These are phyloP conservation scores for Ageneiosus marmoratus DNA, from an alignment of 2,113 vertebrate genomes.

Conservation along the genomic window DNA sequence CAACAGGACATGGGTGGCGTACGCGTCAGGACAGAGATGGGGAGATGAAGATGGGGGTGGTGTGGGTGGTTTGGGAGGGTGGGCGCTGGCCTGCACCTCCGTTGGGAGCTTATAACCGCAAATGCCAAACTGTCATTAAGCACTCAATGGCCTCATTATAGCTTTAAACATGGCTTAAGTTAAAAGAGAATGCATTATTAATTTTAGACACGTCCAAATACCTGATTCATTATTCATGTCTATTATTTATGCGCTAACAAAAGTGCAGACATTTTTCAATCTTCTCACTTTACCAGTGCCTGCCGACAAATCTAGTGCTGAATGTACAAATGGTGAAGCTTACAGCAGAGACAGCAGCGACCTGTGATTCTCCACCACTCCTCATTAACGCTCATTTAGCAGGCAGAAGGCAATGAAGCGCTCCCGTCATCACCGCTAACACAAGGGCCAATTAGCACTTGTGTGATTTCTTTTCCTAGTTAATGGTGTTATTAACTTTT, in stretches of 20 bases:
- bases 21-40: constrained; percentile 18
- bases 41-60: background rate
- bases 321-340: background rate
- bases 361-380: constrained; percentile 8
- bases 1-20: constrained; percentile 42
- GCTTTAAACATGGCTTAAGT: constrained; percentile 54
- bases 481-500: constrained; percentile 50
- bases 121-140: constrained; percentile 55
- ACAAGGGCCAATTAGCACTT: constrained; percentile 73
- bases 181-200: constrained; percentile 54
- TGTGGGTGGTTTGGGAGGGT: constrained; percentile 31
- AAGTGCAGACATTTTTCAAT: background rate
- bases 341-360: background rate
- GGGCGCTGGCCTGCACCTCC: constrained; percentile 1
- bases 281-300: background rate
- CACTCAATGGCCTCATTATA: constrained; percentile 50
- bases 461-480: constrained; percentile 72
- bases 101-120: constrained; percentile 34
- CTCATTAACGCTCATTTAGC: constrained; percentile 42
- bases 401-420: constrained; percentile 60
- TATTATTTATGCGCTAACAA: constrained; percentile 47
- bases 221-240: constrained; percentile 47
- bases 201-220: constrained; percentile 50
- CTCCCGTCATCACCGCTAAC: constrained; percentile 67
- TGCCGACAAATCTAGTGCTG: background rate